phyloP scores from a whole-genome alignment of 2,888 invertebrate genomes.

The Carcina quercana region DNA sequence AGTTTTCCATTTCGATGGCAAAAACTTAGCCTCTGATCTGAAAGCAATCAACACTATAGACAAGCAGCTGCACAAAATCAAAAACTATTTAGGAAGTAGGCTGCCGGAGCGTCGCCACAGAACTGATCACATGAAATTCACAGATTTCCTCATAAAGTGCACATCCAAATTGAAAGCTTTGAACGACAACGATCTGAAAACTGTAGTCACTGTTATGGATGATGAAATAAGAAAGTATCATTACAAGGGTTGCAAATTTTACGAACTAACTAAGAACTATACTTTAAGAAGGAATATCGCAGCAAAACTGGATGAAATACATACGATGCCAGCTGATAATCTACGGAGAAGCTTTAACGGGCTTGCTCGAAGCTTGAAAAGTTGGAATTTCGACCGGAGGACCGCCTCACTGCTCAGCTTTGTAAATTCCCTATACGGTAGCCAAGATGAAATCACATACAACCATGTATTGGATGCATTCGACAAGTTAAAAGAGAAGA shows the following conservation, averaged over 20 bases:
- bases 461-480: too few species aligned
- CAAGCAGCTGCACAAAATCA: constrained; percentile 27
- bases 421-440: constrained; percentile 32
- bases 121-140: constrained; percentile 20
- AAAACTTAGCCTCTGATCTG: constrained; percentile 25
- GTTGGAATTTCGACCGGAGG: constrained; percentile 13
- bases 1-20: constrained; percentile 34
- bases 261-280: constrained; percentile 26
- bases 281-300: constrained; percentile 22
- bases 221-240: constrained; percentile 32
- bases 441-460: too few species aligned
- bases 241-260: constrained; percentile 28
- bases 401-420: constrained; percentile 22
- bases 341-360: constrained; percentile 22
- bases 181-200: constrained; percentile 30
- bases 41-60: constrained; percentile 31
- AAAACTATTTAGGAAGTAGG: constrained; percentile 15
- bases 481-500: too few species aligned
- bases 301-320: constrained; percentile 21
- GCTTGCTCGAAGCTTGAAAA: constrained; percentile 13
- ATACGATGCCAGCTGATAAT: constrained; percentile 14
- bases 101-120: constrained; percentile 5
- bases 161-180: constrained; percentile 24
- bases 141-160: constrained; percentile 31
- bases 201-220: constrained; percentile 22